These are phyloP conservation scores for Macrosteles quadrilineatus DNA, from an alignment of 1,140 invertebrate species.

Conservation along the genomic window DNA sequence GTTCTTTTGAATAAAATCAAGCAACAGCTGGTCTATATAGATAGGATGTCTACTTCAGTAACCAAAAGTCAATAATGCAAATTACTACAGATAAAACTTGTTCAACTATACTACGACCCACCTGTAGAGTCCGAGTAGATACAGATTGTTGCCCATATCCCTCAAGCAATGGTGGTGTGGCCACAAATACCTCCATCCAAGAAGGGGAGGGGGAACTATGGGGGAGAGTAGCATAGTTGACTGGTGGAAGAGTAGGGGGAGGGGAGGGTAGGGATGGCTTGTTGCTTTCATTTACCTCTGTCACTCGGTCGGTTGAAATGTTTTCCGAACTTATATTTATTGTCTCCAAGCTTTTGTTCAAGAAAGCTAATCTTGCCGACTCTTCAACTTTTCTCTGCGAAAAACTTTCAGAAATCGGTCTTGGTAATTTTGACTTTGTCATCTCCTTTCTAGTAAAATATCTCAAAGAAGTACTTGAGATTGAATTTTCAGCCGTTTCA, in stretches of 20 bases:
- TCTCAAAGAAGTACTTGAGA: no score
- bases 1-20: no score
- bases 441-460: no score
- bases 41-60: no score
- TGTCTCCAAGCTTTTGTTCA: conserved; percentile 17
- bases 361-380: conserved; percentile 1
- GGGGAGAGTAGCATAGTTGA: conserved; percentile 44
- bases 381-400: background rate
- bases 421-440: background rate
- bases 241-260: conserved; percentile 38
- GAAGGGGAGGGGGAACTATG: conserved; percentile 28
- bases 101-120: background rate
- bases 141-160: background rate
- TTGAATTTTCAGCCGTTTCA: no score
- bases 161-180: conserved; percentile 39
- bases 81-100: no score
- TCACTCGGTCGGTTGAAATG: background rate
- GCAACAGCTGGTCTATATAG: no score
- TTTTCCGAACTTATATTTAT: conserved; percentile 30
- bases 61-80: no score
- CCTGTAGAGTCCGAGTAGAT: background rate
- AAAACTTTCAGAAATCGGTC: conserved; percentile 2
- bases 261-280: conserved; percentile 1
- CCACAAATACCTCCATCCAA: conserved; percentile 41
- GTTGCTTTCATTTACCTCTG: background rate